Evolutionary conservation across 1,140 invertebrate genomes (phyloP).

Genomic region (Leptopilina boulardi): DNA sequence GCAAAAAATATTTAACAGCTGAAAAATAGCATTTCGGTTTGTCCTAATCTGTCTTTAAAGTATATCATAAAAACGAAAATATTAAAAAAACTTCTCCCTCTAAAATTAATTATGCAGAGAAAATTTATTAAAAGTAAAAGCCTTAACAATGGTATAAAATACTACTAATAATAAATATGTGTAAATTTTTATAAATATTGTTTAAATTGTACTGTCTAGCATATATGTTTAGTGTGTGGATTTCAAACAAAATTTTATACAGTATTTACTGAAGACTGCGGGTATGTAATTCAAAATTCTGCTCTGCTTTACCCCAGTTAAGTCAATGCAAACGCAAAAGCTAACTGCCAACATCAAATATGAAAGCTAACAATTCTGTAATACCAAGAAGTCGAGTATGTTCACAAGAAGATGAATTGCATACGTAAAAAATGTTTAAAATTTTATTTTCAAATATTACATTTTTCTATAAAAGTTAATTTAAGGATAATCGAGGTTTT

Average conservation of each 20-base stretch:
- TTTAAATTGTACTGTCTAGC: too few relatives aligned
- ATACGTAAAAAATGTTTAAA: neutral
- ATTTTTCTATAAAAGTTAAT: neutral
- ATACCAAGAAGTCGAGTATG: constrained; percentile 50
- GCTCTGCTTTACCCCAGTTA: constrained; percentile 19
- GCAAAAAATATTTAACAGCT: too few relatives aligned
- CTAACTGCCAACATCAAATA: constrained; percentile 58
- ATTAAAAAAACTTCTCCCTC: too few relatives aligned
- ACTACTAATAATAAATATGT: too few relatives aligned
- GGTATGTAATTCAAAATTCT: neutral
- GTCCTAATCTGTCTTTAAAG: too few relatives aligned
- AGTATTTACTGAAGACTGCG: neutral
- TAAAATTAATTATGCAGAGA: too few relatives aligned
- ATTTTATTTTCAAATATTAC: neutral
- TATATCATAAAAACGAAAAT: too few relatives aligned
- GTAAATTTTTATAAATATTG: too few relatives aligned
- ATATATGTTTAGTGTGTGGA: neutral
- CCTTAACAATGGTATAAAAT: too few relatives aligned
- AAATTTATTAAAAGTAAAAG: too few relatives aligned
- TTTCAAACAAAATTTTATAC: neutral
- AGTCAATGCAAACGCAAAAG: constrained; percentile 51
- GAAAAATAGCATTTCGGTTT: too few relatives aligned
- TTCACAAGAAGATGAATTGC: neutral
- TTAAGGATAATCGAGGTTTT: too few relatives aligned
- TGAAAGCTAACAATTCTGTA: constrained; percentile 62